These are phyloP conservation scores for Megaustenia siamemsis DNA, from an alignment of 2,888 invertebrate species.

Conservation along the genomic window DNA sequence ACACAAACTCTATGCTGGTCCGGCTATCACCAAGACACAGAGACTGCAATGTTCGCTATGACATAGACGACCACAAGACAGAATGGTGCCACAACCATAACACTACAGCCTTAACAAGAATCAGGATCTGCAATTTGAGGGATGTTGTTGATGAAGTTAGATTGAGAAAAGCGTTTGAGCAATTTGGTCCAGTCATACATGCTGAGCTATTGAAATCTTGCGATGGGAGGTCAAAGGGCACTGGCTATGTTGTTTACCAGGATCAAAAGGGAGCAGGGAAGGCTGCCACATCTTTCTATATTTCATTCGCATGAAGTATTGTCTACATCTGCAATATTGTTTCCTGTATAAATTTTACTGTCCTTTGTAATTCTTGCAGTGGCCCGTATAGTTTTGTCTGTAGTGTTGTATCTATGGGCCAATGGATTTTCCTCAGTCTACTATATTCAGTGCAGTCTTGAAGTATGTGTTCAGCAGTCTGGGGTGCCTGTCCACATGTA, in stretches of 20 bases:
- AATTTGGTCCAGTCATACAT: constrained; percentile 48
- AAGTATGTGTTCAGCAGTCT: too few relatives aligned
- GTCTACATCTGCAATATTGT: too few relatives aligned
- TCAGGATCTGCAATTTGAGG: constrained; percentile 46
- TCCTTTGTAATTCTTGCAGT: too few relatives aligned
- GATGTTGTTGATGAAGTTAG: constrained; percentile 50
- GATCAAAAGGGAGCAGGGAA: constrained; percentile 46
- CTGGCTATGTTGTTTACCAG: constrained; percentile 48
- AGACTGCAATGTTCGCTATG: constrained; percentile 38
- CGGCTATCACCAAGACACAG: constrained; percentile 43
- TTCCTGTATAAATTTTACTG: too few relatives aligned
- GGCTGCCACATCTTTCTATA: too few relatives aligned
- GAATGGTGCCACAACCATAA: constrained; percentile 26
- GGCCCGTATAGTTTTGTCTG: too few relatives aligned
- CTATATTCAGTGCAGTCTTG: too few relatives aligned
- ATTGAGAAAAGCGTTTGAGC: constrained; percentile 50
- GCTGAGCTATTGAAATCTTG: constrained; percentile 48
- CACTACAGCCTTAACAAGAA: constrained; percentile 34
- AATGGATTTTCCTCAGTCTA: too few relatives aligned
- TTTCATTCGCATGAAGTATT: too few relatives aligned
- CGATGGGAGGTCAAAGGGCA: constrained; percentile 50
- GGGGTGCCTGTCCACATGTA: too few relatives aligned
- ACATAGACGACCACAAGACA: constrained; percentile 43
- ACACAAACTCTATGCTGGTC: constrained; percentile 47
- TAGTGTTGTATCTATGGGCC: too few relatives aligned